Conservation (phyloP, 2,888 invertebrate genomes). For the Thumatha senex region DNA sequence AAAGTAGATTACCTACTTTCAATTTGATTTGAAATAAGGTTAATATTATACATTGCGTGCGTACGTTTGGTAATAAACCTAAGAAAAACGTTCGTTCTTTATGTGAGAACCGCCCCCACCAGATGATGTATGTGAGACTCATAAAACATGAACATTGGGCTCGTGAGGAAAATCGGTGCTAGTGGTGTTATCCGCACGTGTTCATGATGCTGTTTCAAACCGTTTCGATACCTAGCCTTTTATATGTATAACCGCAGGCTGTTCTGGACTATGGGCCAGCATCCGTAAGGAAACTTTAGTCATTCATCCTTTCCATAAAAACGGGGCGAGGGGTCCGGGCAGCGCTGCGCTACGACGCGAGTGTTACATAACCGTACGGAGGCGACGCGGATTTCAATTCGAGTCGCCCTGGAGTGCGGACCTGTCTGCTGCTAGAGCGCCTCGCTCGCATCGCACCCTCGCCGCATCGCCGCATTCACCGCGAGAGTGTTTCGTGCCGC, state of each 20-base stretch:
- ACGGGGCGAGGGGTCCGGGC: conserved; percentile 66
- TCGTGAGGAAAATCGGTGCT: conserved; percentile 38
- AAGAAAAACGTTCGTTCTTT: neutral
- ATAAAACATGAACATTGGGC: conserved; percentile 8
- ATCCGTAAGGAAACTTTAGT: conserved; percentile 79
- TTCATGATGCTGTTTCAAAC: conserved; percentile 27
- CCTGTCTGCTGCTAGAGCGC: conserved; percentile 34
- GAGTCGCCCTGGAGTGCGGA: conserved; percentile 60
- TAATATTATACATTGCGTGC: neutral
- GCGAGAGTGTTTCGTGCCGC: conserved; percentile 20
- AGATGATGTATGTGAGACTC: neutral
- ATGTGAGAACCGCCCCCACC: neutral
- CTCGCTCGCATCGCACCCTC: conserved; percentile 34
- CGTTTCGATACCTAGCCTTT: conserved; percentile 46
- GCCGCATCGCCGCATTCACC: conserved; percentile 25
- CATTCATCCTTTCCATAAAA: conserved; percentile 81
- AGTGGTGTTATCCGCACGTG: conserved; percentile 29
- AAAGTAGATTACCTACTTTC: no score
- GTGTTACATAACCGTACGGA: conserved; percentile 67
- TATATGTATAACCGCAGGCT: conserved; percentile 71
- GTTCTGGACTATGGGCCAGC: conserved; percentile 68
- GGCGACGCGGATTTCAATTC: conserved; percentile 58
- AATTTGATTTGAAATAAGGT: no score
- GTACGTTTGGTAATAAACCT: neutral
- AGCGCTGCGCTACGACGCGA: conserved; percentile 71